Evolutionary conservation across 2,113 vertebrate species (phyloP), one percentile per base, ranked within the genome.

Genomic region (Rhinolophus sinicus): DNA sequence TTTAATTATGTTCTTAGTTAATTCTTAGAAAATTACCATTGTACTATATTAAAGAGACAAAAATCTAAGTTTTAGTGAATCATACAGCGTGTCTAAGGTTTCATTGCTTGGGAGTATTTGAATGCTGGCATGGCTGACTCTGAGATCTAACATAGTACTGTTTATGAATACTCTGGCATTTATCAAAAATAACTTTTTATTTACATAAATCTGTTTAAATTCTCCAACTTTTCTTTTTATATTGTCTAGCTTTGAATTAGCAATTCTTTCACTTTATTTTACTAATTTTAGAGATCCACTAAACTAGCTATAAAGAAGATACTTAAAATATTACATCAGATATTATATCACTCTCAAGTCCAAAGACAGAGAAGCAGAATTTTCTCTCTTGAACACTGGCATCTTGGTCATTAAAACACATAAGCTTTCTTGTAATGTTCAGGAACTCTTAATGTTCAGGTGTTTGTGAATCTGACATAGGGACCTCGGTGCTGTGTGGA

Each of bases 281-380:
- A 76, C 24, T 85, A 80, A 70, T 62, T 85, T 84, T 65, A 58
- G 88, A 95, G 7, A 47, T 73, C 18, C 24, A 77, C 8, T 92
- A 82, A 73, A 47, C 1, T 60, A 47, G 3, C 2, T 58, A 40
- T 9, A 72, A 76, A 44, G 30, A 62, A 81, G 1, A 35, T 40
- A 52, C 54, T 80, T 35, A 4, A 94, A 94, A 44, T 1, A 22
- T 40, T 26, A 35, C 33, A 44, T 77, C 33, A 87, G 35, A 60
- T 12, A 13, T 38, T 58, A 22, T 52, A 35, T 72, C 9, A 44
- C 4, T 54, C 50, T 80, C 16, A 84, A 96, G 35, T 5, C 9
- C 24, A 28, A 86, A 76, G 6, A 70, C 47, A 50, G 7, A 82
- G 21, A 85, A 90, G 88, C 8, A 75, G 44, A 88, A 38, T 60